Conservation (phyloP, 2,888 invertebrate species). For the Melanotus villosus region DNA sequence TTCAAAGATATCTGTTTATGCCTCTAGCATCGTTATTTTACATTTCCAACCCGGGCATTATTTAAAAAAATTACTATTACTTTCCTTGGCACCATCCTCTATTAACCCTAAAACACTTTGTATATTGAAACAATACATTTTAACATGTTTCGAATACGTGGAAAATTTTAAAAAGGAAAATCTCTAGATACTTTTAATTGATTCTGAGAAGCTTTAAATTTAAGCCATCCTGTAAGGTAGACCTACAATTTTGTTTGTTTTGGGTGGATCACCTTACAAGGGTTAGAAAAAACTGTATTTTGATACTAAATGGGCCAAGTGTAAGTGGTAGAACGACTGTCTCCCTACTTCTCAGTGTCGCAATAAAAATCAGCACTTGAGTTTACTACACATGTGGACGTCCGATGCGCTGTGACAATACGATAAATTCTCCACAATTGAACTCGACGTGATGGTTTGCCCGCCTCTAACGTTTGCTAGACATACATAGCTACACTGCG, state of each 20-base stretch:
- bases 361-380: conserved; percentile 53
- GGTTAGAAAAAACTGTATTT: conserved; percentile 34
- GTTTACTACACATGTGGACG: conserved; percentile 53
- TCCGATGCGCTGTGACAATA: conserved; percentile 52
- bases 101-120: too few species aligned
- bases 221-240: too few species aligned
- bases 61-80: too few species aligned
- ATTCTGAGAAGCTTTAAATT: too few species aligned
- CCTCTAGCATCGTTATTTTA: too few species aligned
- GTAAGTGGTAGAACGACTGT: conserved; percentile 24
- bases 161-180: too few species aligned
- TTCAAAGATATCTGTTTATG: too few species aligned
- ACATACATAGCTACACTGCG: conserved; percentile 37
- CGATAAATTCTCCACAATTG: conserved; percentile 54
- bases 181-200: too few species aligned
- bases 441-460: conserved; percentile 50
- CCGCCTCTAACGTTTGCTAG: conserved; percentile 45
- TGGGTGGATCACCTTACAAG: conserved; percentile 2
- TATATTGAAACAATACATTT: too few species aligned
- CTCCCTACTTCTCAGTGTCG: conserved; percentile 41
- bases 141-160: too few species aligned
- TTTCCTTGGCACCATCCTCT: too few species aligned
- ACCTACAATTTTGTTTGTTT: not conserved
- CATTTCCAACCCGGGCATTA: too few species aligned
- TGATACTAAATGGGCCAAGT: conserved; percentile 43